Conservation (phyloP, 1,140 invertebrate species). For the Philopotamus ludificatus region DNA sequence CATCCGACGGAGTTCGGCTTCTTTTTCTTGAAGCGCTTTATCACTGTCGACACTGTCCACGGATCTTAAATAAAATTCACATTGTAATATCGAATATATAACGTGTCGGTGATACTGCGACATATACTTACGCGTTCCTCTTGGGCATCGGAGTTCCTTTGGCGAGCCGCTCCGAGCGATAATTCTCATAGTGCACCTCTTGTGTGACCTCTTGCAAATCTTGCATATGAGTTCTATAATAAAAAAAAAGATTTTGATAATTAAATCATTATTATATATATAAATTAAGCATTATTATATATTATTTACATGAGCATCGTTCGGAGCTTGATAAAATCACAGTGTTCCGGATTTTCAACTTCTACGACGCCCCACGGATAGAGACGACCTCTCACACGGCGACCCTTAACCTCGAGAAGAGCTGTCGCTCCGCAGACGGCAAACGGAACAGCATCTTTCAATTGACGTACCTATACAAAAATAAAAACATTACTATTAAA, state of each 20-base stretch:
- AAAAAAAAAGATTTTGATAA: not conserved
- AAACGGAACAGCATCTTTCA: slow-evolving; percentile 94
- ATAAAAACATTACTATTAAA: not conserved
- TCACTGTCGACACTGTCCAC: slow-evolving; percentile 53
- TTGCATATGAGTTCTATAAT: slow-evolving; percentile 88
- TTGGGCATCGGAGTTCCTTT: slow-evolving; percentile 75
- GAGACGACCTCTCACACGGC: slow-evolving; percentile 85
- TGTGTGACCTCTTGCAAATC: slow-evolving; percentile 94
- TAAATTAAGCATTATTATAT: not conserved
- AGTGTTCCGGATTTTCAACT: slow-evolving; percentile 99
- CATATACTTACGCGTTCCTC: slow-evolving; percentile 70
- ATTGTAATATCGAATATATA: slow-evolving; percentile 7
- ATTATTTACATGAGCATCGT: slow-evolving; percentile 89
- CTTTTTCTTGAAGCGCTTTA: slow-evolving; percentile 82
- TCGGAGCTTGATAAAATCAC: slow-evolving; percentile 96
- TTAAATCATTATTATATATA: not conserved
- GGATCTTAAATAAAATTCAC: slow-evolving; percentile 39
- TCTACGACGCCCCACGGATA: slow-evolving; percentile 99
- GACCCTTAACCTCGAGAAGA: slow-evolving; percentile 84
- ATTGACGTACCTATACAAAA: slow-evolving; percentile 68
- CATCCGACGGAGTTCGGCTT: slow-evolving; percentile 87
- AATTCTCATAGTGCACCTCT: slow-evolving; percentile 97
- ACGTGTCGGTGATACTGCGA: slow-evolving; percentile 43
- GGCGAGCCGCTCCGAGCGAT: slow-evolving; percentile 81
- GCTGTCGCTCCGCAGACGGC: slow-evolving; percentile 98